These are phyloP conservation scores for Drosophila rufa DNA, from an alignment of 1,140 invertebrate genomes.

Conservation along the genomic window DNA sequence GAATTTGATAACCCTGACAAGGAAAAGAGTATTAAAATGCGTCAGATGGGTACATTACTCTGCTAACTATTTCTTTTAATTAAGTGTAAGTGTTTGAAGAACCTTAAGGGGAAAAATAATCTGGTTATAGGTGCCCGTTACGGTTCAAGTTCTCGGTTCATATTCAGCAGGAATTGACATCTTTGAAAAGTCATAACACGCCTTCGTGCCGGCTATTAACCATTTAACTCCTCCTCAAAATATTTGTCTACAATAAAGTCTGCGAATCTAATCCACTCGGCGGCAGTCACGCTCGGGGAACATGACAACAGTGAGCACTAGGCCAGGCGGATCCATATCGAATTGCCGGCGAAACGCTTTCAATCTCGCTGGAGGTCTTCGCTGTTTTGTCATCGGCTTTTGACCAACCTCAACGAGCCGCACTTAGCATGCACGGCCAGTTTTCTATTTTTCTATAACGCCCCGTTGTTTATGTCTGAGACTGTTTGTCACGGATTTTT, in stretches of 20 bases:
- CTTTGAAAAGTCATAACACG: slow-evolving; percentile 3
- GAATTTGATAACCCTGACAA: slow-evolving; percentile 68
- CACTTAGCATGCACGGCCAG: slow-evolving; percentile 62
- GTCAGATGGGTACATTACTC: no score
- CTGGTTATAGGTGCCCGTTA: no score
- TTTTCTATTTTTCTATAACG: slow-evolving; percentile 48
- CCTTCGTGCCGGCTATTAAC: not conserved
- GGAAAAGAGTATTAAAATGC: not conserved
- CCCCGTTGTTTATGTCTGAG: slow-evolving; percentile 34
- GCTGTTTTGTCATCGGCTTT: slow-evolving; percentile 57
- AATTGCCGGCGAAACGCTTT: slow-evolving; percentile 39
- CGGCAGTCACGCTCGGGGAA: slow-evolving; percentile 16
- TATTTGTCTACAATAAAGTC: slow-evolving; percentile 15
- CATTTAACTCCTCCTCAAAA: slow-evolving; percentile 9
- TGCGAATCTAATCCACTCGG: slow-evolving; percentile 18
- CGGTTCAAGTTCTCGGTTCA: not conserved
- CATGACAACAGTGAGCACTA: slow-evolving; percentile 18
- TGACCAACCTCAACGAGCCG: slow-evolving; percentile 70
- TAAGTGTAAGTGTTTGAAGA: no score
- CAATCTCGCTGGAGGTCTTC: slow-evolving; percentile 54
- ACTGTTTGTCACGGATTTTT: slow-evolving; percentile 36
- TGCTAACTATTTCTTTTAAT: no score
- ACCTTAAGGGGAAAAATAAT: no score
- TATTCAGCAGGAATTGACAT: not conserved
- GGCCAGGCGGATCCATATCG: not conserved